These are phyloP conservation scores for Dasypolia templi DNA, from an alignment of 2,888 invertebrate species.

Conservation along the genomic window DNA sequence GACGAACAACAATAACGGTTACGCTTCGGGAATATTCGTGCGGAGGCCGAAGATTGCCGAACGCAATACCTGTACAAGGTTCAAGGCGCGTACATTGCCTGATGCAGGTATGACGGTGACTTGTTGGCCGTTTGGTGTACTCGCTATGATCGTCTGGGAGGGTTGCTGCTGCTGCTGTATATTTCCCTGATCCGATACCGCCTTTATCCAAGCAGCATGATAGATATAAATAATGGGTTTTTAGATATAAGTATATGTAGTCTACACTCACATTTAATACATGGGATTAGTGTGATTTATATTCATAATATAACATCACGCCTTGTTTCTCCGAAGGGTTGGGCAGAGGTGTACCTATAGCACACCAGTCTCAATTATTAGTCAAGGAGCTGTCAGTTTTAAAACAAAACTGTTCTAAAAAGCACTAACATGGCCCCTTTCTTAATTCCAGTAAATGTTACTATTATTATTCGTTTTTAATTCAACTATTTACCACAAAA, in stretches of 20 bases:
- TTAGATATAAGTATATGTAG: not conserved
- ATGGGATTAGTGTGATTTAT: conserved; percentile 2
- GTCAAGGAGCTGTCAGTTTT: not conserved
- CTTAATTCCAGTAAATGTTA: not conserved
- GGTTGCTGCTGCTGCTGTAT: conserved; percentile 82
- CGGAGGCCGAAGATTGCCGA: conserved; percentile 70
- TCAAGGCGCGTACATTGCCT: conserved; percentile 85
- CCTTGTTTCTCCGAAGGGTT: too few relatives aligned
- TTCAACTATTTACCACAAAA: not conserved
- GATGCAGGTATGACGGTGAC: conserved; percentile 94
- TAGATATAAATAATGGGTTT: conserved; percentile 60
- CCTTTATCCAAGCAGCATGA: conserved; percentile 82
- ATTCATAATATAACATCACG: too few relatives aligned
- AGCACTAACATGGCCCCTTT: not conserved
- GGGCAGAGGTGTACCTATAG: too few relatives aligned
- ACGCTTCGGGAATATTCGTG: conserved; percentile 70
- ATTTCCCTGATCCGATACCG: conserved; percentile 83
- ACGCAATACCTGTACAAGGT: conserved; percentile 83
- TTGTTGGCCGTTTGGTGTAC: conserved; percentile 94
- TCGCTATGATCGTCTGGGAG: conserved; percentile 93
- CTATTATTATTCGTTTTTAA: not conserved
- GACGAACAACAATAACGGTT: conserved; percentile 63
- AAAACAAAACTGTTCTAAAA: not conserved
- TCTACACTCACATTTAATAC: not conserved
- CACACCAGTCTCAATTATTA: too few relatives aligned